These are phyloP conservation scores for Numenius phaeopus DNA, from an alignment of 2,797 vertebrate species.

Conservation along the genomic window DNA sequence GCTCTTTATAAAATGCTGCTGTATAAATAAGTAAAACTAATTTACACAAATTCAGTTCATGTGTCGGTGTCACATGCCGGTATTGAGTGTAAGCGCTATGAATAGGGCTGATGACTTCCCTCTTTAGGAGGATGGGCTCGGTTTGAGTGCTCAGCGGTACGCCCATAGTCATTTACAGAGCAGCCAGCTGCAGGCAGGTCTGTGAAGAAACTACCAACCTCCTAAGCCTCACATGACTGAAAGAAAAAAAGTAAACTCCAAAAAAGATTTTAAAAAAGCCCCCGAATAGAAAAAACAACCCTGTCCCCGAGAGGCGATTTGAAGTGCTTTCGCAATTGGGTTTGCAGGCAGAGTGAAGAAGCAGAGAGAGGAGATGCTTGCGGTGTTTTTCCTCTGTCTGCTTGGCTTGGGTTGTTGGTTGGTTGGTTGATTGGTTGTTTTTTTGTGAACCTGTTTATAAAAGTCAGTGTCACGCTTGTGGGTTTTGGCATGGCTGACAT, in stretches of 20 bases:
- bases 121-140: background rate
- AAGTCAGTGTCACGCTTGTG: background rate
- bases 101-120: slow-evolving; percentile 35
- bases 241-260: background rate
- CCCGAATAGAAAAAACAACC: background rate
- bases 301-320: rapidly evolving
- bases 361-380: rapidly evolving
- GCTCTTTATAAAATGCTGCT: background rate
- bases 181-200: background rate
- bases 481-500: background rate
- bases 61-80: background rate
- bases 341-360: background rate
- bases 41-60: background rate
- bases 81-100: background rate
- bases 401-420: background rate
- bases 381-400: background rate
- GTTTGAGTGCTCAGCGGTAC: rapidly evolving
- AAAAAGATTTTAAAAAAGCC: background rate
- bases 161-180: rapidly evolving
- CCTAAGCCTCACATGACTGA: background rate
- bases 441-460: background rate
- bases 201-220: background rate
- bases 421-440: background rate
- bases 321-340: background rate
- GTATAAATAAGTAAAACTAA: slow-evolving; percentile 24